Evolutionary conservation across 2,113 vertebrate genomes (phyloP), one percentile per base, ranked within the genome.

Genomic region (Capreolus pygargus): DNA sequence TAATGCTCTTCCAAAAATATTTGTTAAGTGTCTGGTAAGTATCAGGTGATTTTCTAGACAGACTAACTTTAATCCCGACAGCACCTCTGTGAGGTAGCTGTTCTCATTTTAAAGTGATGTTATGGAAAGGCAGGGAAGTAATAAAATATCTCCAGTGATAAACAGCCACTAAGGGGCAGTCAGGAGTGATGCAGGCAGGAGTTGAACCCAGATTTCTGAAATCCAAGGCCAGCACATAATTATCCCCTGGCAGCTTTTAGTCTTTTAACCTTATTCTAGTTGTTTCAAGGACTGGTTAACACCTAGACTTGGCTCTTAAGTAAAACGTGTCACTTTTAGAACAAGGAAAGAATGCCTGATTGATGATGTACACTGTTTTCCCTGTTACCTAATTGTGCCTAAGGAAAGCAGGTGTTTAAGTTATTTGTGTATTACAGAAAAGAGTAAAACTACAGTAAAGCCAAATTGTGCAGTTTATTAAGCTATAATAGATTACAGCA

Each of bases 341-440:
- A 28, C 6, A 28, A 25, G 55, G 55, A 52, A 85, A 85, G 78
- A 28, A 61, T 21, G 52, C 43, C 50, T 91, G 36, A 16, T 7
- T 45, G 11, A 16, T 39, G 23, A 74, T 6, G 15, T 11, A 11
- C 27, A 43, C 45, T 28, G 52, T 25, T 23, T 33, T 57, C 55
- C 25, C 52, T 74, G 43, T 50, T 57, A 28, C 30, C 81, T 64
- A 91, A 54, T 85, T 85, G 88, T 5, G 87, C 11, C 28, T 57
- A 89, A 45, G 54, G 55, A 91, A 74, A 64, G 30, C 83, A 93
- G 86, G 61, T 91, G 86, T 85, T 85, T 93, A 81, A 96, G 81
- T 74, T 86, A 55, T 81, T 47, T 23, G 17, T 21, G 54, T 74
- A 82, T 82, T 74, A 81, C 28, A 33, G 79, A 74, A 89, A 82